Conservation (phyloP, 2,888 invertebrate genomes). For the Boloria selene region DNA sequence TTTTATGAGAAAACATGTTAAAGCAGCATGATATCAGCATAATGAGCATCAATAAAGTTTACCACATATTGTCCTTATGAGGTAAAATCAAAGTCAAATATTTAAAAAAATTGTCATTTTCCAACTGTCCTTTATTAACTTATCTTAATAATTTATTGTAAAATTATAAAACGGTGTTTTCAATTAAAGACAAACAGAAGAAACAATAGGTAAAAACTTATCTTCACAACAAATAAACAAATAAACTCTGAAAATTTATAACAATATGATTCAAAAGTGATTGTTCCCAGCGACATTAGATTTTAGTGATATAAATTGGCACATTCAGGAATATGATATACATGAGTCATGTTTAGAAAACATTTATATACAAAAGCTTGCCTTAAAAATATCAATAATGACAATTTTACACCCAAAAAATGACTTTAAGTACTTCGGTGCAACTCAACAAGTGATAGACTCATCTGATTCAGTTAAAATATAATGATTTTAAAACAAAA, state of each 20-base stretch:
- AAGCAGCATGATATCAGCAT: too few relatives aligned
- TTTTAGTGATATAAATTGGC: constrained; percentile 44
- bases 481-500: constrained; percentile 31
- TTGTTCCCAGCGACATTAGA: constrained; percentile 38
- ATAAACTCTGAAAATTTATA: constrained; percentile 56
- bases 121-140: constrained; percentile 21
- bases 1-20: too few relatives aligned
- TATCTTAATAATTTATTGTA: constrained; percentile 26
- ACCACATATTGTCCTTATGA: not conserved
- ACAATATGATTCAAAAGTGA: constrained; percentile 46
- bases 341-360: constrained; percentile 27
- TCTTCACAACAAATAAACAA: constrained; percentile 43
- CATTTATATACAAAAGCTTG: constrained; percentile 6
- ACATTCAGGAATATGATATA: constrained; percentile 44
- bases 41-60: too few relatives aligned
- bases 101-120: constrained; percentile 11
- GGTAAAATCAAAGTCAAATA: constrained; percentile 18
- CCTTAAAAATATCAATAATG: not conserved
- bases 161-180: constrained; percentile 24
- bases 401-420: constrained; percentile 23
- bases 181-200: constrained; percentile 14
- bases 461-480: constrained; percentile 17
- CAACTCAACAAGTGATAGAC: constrained; percentile 47
- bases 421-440: constrained; percentile 46
- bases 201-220: constrained; percentile 14